These are phyloP conservation scores for Poecile atricapillus DNA, from an alignment of 2,113 vertebrate genomes.

Conservation along the genomic window DNA sequence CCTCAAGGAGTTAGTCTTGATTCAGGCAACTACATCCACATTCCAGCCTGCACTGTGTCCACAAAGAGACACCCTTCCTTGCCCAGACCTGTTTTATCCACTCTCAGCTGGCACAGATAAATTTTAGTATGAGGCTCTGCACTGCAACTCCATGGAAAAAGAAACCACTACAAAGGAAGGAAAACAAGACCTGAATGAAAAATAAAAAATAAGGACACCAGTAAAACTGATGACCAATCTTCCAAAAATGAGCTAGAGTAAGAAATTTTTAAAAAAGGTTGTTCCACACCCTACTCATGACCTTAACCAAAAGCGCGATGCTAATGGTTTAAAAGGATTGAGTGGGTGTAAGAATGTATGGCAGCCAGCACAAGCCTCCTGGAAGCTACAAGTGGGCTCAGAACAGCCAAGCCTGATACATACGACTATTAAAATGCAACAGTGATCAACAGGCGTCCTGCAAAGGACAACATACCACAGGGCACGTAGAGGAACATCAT, in stretches of 20 bases:
- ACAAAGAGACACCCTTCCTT: neutral
- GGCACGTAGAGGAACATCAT: neutral
- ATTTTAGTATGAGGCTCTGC: neutral
- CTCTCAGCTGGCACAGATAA: neutral
- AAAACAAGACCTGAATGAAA: neutral
- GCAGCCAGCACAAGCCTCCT: neutral
- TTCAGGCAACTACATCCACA: neutral
- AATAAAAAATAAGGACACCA: neutral
- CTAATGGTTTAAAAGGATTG: neutral
- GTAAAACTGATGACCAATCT: neutral
- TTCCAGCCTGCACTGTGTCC: neutral
- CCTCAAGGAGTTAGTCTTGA: conserved; percentile 25
- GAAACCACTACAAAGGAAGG: neutral
- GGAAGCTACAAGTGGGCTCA: neutral
- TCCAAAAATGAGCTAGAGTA: neutral
- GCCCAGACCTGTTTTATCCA: neutral
- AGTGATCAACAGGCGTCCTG: neutral
- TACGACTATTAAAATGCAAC: neutral
- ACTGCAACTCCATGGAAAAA: neutral
- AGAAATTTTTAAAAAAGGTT: neutral
- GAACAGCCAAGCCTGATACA: neutral
- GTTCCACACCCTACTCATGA: neutral
- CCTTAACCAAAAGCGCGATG: neutral
- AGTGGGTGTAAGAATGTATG: neutral
- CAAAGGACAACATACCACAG: neutral